phyloP scores from a whole-genome alignment of 92 coral and sea anemone genomes.

The Palythoa grandiflora region DNA sequence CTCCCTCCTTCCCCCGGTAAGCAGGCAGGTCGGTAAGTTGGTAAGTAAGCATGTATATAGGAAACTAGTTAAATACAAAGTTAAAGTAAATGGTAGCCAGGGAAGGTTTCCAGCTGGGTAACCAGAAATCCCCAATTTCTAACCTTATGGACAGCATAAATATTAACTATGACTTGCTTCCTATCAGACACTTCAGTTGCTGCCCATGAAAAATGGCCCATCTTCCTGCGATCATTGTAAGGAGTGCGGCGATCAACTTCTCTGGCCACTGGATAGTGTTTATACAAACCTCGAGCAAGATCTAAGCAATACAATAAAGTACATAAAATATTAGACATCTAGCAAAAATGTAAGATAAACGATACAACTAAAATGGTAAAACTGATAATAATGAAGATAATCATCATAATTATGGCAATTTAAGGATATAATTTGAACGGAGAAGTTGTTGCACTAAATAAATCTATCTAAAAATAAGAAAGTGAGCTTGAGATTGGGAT shows the following conservation, averaged over 20 bases:
- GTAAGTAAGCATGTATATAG: no score
- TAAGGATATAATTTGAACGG: no score
- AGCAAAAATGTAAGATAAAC: no score
- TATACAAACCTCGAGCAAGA: slow-evolving; percentile 66
- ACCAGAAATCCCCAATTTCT: neutral
- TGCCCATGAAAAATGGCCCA: slow-evolving; percentile 90
- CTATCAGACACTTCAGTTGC: slow-evolving; percentile 25
- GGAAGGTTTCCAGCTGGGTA: neutral
- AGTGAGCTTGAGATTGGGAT: neutral
- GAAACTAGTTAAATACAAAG: no score
- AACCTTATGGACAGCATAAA: slow-evolving; percentile 87
- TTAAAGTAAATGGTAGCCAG: no score
- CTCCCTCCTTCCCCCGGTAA: no score
- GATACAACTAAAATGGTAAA: no score
- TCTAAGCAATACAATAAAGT: slow-evolving; percentile 36
- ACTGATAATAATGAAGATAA: no score
- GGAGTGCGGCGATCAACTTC: slow-evolving; percentile 77
- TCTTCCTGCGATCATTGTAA: slow-evolving; percentile 83
- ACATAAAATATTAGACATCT: neutral
- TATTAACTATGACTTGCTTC: slow-evolving; percentile 75
- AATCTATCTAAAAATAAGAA: no score
- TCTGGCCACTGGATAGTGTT: slow-evolving; percentile 71
- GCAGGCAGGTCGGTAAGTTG: no score
- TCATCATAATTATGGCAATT: no score
- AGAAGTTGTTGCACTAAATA: no score